Evolutionary conservation across 1,140 invertebrate genomes (phyloP).

Genomic region (Cotesia vestalis): DNA sequence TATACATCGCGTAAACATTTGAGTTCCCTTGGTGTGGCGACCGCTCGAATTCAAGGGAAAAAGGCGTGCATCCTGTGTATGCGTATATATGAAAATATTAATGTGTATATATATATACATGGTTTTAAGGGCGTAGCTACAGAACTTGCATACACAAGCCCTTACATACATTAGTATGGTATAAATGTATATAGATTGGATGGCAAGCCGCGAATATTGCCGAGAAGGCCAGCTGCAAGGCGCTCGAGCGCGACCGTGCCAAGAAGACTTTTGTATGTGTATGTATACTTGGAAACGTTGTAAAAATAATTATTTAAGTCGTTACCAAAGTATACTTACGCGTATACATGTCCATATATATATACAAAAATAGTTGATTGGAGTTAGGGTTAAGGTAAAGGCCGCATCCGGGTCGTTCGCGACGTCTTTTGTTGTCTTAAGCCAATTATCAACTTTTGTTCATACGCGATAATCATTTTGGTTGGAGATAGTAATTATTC

Average conservation of each 20-base stretch:
- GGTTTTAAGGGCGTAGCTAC: constrained; percentile 49
- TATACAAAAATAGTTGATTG: neutral
- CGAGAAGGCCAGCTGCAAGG: constrained; percentile 62
- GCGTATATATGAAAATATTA: too few species aligned
- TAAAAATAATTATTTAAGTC: constrained; percentile 68
- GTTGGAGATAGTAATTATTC: neutral
- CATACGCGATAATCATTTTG: neutral
- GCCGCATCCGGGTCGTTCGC: constrained; percentile 22
- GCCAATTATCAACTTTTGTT: constrained; percentile 18
- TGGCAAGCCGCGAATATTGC: constrained; percentile 51
- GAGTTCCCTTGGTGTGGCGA: constrained; percentile 33
- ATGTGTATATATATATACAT: constrained; percentile 12
- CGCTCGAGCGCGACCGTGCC: constrained; percentile 61
- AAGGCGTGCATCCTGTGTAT: constrained; percentile 52
- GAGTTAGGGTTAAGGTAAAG: constrained; percentile 34
- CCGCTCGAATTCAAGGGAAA: constrained; percentile 46
- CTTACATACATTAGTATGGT: constrained; percentile 48
- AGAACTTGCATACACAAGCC: constrained; percentile 51
- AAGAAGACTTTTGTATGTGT: constrained; percentile 46
- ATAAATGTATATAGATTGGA: too few species aligned
- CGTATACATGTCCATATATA: constrained; percentile 14
- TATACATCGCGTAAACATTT: constrained; percentile 46
- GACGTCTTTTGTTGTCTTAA: constrained; percentile 17
- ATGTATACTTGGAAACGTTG: constrained; percentile 65
- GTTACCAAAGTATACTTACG: constrained; percentile 49